Evolutionary conservation across 2,888 invertebrate genomes (phyloP), one percentile per base, ranked within the genome.

Genomic region (Melanchra persicariae): DNA sequence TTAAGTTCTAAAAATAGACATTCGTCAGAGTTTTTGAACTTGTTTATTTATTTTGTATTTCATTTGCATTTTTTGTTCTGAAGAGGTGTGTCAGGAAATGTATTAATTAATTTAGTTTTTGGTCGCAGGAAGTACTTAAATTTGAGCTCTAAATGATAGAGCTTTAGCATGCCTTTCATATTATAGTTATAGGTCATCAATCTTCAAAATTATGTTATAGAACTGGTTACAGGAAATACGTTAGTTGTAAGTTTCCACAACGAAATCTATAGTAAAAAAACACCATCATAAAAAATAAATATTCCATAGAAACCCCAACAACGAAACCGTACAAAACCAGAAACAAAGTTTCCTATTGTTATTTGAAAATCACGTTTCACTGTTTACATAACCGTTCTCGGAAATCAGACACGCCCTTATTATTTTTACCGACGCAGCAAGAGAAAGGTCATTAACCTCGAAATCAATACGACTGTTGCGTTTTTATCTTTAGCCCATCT

Each of bases 401-500:
- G 19, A 9, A 43, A 26, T 10, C 9, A 2, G 19, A 24, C 15
- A 66, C 58, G 43, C 47, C 51, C 10, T 37, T 66, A 40, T 40
- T 45, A 59, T 52, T 65, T 65, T 62, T 59, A n/a, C n/a, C n/a
- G n/a, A 59, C 3, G n/a, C 45, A 5, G 2, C 30, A 43, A 51
- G 19, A 26, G 34, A 51, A 63, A 60, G 65, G 64, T 80, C 58
- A 51, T n/a, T 55, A 62, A 65, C 69, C 68, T 49, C 22, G 9
- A 37, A 34, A 74, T 52, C 17, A 2, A 19, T 22, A 52, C 34
- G 19, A 4, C 5, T 24, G 26, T 34, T 30, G 12, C 12, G 19
- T 19, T 40, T 60, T 52, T 59, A 15, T 70, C 43, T 34, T 12
- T 37, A 51, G 6, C 19, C 17, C 17, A 4, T 10, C 15, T 57